Evolutionary conservation across 1,140 invertebrate species (phyloP).

Genomic region (Drosophila ambigua): DNA sequence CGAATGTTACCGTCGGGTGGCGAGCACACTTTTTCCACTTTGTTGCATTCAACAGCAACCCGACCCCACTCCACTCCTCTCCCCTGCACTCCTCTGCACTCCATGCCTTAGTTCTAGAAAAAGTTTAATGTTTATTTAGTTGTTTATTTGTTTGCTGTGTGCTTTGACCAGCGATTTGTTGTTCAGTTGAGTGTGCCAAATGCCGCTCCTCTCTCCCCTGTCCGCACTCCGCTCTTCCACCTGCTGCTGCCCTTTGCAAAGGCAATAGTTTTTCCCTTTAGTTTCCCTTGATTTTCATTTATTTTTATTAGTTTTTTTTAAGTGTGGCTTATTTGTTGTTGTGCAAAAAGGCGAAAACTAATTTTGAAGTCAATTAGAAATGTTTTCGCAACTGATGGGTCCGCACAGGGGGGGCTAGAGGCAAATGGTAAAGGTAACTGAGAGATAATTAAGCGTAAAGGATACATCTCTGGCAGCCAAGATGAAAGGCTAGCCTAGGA

Average conservation of each 20-base stretch:
- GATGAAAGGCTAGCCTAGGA: no score
- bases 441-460: slow-evolving; percentile 11
- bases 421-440: slow-evolving; percentile 5
- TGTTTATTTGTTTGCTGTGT: slow-evolving; percentile 53
- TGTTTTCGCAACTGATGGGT: slow-evolving; percentile 11
- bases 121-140: slow-evolving; percentile 69
- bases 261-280: slow-evolving; percentile 8
- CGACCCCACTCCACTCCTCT: not conserved
- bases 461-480: no score
- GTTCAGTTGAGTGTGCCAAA: slow-evolving; percentile 59
- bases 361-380: slow-evolving; percentile 78
- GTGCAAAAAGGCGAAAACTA: slow-evolving; percentile 58
- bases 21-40: slow-evolving; percentile 57
- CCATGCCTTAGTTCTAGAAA: slow-evolving; percentile 28
- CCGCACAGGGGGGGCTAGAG: not conserved
- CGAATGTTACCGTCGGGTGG: slow-evolving; percentile 49
- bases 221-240: no score
- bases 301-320: slow-evolving; percentile 20
- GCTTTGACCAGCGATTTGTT: slow-evolving; percentile 56
- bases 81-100: no score
- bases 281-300: slow-evolving; percentile 30
- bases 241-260: slow-evolving; percentile 4
- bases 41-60: slow-evolving; percentile 29
- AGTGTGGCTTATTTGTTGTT: slow-evolving; percentile 35
- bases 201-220: not conserved